Evolutionary conservation across 2,113 vertebrate species (phyloP).

Genomic region (Geococcyx californianus): DNA sequence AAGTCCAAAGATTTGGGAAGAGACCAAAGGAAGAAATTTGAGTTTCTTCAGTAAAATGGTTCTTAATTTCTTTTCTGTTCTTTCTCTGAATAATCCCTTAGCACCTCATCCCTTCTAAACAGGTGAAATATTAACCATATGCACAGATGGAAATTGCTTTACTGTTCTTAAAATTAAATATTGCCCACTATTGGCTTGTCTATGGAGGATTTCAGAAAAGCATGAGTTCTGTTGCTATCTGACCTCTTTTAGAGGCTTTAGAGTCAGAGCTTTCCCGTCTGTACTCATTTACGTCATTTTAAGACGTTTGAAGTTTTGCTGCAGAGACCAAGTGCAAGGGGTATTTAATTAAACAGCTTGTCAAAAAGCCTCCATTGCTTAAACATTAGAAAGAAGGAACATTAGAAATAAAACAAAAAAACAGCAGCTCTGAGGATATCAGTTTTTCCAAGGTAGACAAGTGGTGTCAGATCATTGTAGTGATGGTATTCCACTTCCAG

Average conservation of each 20-base stretch:
- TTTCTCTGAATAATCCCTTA: neutral
- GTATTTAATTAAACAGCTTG: neutral
- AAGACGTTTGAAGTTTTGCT: neutral
- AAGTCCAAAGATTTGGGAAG: neutral
- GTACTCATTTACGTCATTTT: neutral
- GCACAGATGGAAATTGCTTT: neutral
- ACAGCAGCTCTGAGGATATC: neutral
- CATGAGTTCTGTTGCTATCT: neutral
- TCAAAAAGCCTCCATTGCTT: neutral
- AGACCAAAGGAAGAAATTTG: neutral
- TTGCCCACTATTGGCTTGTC: neutral
- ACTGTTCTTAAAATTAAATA: slow-evolving; percentile 17
- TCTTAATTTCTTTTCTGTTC: neutral
- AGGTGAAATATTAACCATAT: neutral
- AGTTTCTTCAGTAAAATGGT: neutral
- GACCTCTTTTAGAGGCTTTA: neutral
- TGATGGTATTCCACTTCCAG: neutral
- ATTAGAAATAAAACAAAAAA: neutral
- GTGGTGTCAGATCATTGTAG: neutral
- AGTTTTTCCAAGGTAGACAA: neutral
- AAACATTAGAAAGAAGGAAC: neutral
- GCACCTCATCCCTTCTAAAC: neutral
- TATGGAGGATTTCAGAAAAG: neutral
- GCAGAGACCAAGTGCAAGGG: neutral
- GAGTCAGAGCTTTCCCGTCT: neutral